Evolutionary conservation across 2,797 vertebrate species (phyloP), one percentile per base, ranked within the genome.

Genomic region (Sebastes hubbsi): DNA sequence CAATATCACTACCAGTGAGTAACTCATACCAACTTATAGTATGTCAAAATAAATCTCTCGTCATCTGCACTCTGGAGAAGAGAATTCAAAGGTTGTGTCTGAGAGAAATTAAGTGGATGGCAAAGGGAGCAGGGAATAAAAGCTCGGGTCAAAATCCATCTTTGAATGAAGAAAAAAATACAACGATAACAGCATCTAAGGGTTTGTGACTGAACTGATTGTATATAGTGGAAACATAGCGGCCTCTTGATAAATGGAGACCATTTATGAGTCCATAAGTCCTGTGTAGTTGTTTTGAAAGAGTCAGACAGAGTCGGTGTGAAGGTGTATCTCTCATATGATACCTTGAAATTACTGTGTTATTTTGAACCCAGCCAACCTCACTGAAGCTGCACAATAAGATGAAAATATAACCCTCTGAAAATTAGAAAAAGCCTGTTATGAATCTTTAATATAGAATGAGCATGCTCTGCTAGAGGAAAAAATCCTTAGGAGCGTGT

Each of bases 361-460:
- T 74, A 79, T 88, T 78, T 76, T 85, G 32, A 87, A 87, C 68
- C 63, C 27, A 34, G 70, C 18, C 54, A 78, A 85, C 84, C 58
- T 79, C 60, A 56, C 13, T 59, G 58, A 77, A 77, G 79, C 77
- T 74, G 74, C 20, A 59, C 72, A 81, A 80, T 84, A 82, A 87
- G 77, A 87, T 79, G 70, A 87, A 92, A 87, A 77, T 68, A 70
- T 82, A 88, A 78, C 78, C 61, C 73, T 70, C 76, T 66, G 72
- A 87, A 90, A 90, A 83, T 86, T 76, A 63, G 58, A 52, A 82
- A 54, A 71, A 77, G n/a, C 49, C 55, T 13, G 54, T 61, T 60
- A 75, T 89, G 74, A 87, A 85, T 86, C 60, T 90, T 85, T 88
- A 83, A 89, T 85, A 74, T 20, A 27, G 46, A 86, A 83, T 81